These are phyloP conservation scores for Chloromyia formosa DNA, from an alignment of 2,888 invertebrate species.

Conservation along the genomic window DNA sequence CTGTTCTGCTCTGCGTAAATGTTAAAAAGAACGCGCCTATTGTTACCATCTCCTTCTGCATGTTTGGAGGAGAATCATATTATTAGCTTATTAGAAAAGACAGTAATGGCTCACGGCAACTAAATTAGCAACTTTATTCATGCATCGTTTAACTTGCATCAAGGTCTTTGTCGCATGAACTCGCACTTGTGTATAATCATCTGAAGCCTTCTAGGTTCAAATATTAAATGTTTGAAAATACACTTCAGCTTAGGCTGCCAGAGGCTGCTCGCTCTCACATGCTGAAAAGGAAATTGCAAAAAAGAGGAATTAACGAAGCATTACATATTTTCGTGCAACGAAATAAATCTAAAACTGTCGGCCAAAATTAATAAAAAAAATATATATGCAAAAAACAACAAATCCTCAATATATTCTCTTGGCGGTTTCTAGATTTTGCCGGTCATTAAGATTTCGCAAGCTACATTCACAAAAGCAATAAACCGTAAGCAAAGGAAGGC, in stretches of 20 bases:
- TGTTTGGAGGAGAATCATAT: too few species aligned
- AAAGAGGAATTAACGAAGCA: constrained; percentile 14
- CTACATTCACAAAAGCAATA: neutral
- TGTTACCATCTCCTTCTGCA: too few species aligned
- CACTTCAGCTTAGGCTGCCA: too few species aligned
- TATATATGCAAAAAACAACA: neutral
- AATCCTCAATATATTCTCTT: neutral
- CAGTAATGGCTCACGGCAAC: too few species aligned
- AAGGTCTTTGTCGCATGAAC: constrained; percentile 1
- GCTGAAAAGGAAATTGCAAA: neutral
- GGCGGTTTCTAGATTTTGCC: neutral
- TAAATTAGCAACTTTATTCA: constrained; percentile 5
- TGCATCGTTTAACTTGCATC: constrained; percentile 6
- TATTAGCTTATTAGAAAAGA: too few species aligned
- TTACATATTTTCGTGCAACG: neutral
- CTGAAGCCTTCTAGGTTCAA: too few species aligned
- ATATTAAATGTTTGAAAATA: too few species aligned
- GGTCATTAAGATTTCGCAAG: neutral
- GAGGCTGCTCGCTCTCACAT: too few species aligned
- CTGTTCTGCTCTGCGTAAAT: too few species aligned
- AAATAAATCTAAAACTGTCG: neutral
- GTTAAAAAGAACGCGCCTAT: too few species aligned
- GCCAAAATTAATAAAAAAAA: neutral
- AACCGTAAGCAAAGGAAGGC: neutral
- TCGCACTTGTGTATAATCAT: too few species aligned